Percentiles rank a stretch among this genome's conserved stretches.
Evolutionary conservation across 2,797 vertebrate species (phyloP).

Genomic region (Sparus aurata): DNA sequence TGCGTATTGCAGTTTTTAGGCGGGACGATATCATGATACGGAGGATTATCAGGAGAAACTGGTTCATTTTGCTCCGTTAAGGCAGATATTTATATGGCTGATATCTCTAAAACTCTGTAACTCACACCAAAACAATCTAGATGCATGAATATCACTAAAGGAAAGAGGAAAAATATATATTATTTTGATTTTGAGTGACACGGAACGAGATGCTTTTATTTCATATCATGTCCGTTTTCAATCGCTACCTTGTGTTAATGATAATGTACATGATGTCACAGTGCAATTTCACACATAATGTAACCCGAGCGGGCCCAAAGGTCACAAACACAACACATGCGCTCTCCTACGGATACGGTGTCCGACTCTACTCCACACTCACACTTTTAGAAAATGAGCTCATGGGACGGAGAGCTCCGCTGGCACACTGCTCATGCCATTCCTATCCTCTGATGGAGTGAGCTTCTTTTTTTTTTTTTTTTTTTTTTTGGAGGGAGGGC

Average conservation of each 20-base stretch:
- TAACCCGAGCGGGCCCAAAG: conserved; percentile 64
- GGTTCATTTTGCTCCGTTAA: no score
- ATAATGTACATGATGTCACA: conserved; percentile 68
- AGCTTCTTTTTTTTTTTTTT: conserved; percentile 9
- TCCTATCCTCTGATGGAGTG: conserved; percentile 71
- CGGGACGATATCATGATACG: no score
- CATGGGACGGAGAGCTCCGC: conserved; percentile 48
- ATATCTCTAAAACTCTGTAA: no score
- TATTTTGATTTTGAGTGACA: neutral
- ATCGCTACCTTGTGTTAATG: conserved; percentile 63
- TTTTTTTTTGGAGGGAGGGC: conserved; percentile 44
- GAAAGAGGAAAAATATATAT: no score
- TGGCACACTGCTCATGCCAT: conserved; percentile 67
- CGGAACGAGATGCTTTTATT: neutral
- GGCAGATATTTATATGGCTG: no score
- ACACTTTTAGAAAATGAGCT: conserved; percentile 68
- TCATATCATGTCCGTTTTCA: conserved; percentile 18
- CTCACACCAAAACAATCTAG: no score
- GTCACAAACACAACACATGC: conserved; percentile 64
- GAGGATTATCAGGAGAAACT: no score
- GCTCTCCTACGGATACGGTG: conserved; percentile 25
- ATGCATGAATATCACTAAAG: no score
- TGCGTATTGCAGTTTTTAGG: no score
- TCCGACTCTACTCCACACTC: conserved; percentile 40
- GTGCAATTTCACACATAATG: conserved; percentile 62